A percentile compares a stretch with the other conserved stretches of the same genome.
Evolutionary conservation across 2,888 invertebrate genomes (phyloP).

Genomic region (Seladonia tumulorum): DNA sequence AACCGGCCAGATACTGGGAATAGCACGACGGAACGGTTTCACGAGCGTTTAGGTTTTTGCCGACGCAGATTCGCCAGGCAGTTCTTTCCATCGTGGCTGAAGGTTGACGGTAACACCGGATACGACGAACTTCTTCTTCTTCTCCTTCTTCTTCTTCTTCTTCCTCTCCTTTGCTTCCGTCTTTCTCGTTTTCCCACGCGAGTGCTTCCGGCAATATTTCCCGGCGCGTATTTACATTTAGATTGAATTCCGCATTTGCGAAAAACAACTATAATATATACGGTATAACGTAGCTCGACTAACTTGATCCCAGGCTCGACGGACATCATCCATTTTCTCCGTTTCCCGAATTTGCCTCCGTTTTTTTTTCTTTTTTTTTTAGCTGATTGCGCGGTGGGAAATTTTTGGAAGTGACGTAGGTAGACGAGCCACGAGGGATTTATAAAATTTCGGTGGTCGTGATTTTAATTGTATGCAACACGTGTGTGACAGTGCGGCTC

Average conservation of each 20-base stretch:
- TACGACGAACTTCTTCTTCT: not conserved
- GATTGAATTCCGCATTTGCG: conserved; percentile 75
- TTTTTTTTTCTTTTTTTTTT: too few relatives aligned
- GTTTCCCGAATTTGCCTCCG: not conserved
- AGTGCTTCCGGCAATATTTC: conserved; percentile 32
- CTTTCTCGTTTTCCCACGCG: conserved; percentile 7
- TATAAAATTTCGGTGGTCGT: not conserved
- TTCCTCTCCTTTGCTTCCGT: not conserved
- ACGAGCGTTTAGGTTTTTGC: not conserved
- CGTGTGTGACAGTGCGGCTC: not conserved
- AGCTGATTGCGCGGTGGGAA: not conserved
- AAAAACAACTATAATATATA: conserved; percentile 34
- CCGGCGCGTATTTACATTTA: conserved; percentile 76
- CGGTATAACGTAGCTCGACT: not conserved
- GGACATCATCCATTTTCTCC: not conserved
- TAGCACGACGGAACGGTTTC: not conserved
- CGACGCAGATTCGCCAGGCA: not conserved
- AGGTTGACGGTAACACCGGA: not conserved
- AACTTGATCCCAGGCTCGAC: conserved; percentile 17
- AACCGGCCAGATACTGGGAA: not conserved
- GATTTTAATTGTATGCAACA: not conserved
- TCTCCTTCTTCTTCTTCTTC: not conserved
- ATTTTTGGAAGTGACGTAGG: not conserved
- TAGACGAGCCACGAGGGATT: not conserved
- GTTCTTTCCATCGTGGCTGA: not conserved